These are phyloP conservation scores for Rhamnusium bicolor DNA, from an alignment of 2,888 invertebrate species.

Conservation along the genomic window DNA sequence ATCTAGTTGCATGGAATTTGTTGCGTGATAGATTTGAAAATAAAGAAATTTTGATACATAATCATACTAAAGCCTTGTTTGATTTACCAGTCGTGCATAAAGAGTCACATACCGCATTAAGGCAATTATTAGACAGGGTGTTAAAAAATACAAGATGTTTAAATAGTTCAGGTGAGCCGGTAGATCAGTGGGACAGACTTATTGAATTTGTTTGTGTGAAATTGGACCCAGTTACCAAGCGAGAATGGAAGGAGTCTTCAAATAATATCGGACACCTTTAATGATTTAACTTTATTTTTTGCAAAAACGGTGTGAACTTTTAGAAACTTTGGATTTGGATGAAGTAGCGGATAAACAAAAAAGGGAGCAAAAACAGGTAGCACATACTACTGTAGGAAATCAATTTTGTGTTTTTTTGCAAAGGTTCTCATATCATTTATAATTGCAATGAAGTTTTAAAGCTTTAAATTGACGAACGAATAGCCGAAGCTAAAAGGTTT, in stretches of 20 bases:
- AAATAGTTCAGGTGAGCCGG: background rate
- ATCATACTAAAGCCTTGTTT: conserved; percentile 43
- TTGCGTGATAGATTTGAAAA: conserved; percentile 42
- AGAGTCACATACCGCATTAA: background rate
- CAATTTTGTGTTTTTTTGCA: background rate
- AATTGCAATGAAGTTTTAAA: background rate
- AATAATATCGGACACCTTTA: background rate
- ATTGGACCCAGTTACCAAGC: background rate
- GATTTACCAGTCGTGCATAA: background rate
- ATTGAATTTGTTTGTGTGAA: conserved; percentile 1
- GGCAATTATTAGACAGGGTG: background rate
- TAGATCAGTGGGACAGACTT: background rate
- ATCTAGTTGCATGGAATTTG: conserved; percentile 8
- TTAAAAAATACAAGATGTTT: background rate
- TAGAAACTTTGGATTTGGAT: background rate
- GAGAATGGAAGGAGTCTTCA: background rate
- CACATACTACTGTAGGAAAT: background rate
- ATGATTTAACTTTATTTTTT: background rate
- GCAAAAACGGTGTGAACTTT: background rate
- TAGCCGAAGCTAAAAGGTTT: background rate
- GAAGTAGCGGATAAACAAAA: background rate
- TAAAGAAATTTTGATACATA: conserved; percentile 43
- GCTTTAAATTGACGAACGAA: background rate
- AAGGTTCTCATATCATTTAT: background rate
- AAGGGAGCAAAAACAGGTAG: background rate